These are phyloP conservation scores for Arenaria interpres DNA, from an alignment of 2,113 vertebrate species.

Conservation along the genomic window DNA sequence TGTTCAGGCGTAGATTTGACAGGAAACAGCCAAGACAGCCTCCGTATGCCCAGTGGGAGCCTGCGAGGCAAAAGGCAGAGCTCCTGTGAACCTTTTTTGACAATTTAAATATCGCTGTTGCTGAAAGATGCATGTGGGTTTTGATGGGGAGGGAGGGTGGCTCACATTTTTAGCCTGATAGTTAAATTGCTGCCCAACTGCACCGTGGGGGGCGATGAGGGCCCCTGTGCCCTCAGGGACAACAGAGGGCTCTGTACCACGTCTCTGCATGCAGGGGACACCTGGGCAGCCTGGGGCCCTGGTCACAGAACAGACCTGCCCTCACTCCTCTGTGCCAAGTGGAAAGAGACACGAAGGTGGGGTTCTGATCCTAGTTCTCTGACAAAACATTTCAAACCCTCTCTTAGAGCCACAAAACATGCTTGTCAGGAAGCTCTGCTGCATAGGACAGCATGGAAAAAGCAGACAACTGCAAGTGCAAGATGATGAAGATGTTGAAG, in stretches of 20 bases:
- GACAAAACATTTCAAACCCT: accelerated
- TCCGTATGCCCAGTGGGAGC: accelerated
- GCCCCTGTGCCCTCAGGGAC: accelerated
- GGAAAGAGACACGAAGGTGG: background rate
- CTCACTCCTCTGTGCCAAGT: background rate
- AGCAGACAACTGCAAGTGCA: background rate
- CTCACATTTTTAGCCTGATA: accelerated
- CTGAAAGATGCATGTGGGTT: accelerated
- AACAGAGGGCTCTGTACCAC: accelerated
- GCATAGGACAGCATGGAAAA: accelerated
- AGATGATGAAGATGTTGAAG: background rate
- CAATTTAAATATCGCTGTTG: background rate
- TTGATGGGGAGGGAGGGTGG: background rate
- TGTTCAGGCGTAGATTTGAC: accelerated
- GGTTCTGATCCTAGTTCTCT: background rate
- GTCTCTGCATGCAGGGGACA: accelerated
- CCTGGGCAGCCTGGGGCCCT: accelerated
- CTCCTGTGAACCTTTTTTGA: background rate
- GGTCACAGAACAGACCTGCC: background rate
- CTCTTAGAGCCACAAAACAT: background rate
- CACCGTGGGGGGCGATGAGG: accelerated
- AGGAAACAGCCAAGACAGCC: background rate
- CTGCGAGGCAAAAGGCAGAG: accelerated
- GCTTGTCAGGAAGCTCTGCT: background rate
- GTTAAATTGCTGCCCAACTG: background rate